Base-by-base conservation (phyloP, 2,888 invertebrate species). In the Eristalis pertinax region DNA sequence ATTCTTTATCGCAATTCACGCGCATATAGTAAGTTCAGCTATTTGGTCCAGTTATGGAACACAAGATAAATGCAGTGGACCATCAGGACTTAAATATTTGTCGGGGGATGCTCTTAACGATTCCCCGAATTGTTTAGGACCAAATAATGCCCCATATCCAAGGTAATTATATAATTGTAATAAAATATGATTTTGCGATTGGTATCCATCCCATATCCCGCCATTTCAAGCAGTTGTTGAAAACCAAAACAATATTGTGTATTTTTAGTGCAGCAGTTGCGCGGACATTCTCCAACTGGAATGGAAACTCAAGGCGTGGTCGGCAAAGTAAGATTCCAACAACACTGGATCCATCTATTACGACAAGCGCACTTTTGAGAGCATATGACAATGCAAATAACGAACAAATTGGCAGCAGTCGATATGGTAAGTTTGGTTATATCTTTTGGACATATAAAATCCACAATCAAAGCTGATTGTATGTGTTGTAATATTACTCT, bases 61-160 rank as follows among this genome's bases (percentile, higher is more conserved):
- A 60, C 82, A 86, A 65, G 89, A 94, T 91, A 95, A 95, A 91
- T 94, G 95, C 91, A 94, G 94, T 83, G 93, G 94, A 80, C 95
- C 95, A 24, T 94, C 94, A 80, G 95, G 95, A 90, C 93, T 97
- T 80, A 97, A 97, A 93, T 98, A 97, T 92, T 94, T 97, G 24
- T 97, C 97, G 95, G 98, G 98, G 22, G 97, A 98, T 92, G 98
- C 98, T 8, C 93, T 98, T 67, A 95, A 95, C 89, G 97, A 97
- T 92, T 95, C 96, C 8, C 93, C 94, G 26, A 96, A 97, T 91
- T 97, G 97, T 90, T 92, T 96, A 73, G 98, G 98, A 24, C 98
- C 98, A 7, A 96, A 97, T 90, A 96, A 97, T 89, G 93, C 95
- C 89, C 96, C 96, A 74, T 98, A 98, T 94, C 98, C 98, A 85